Base-by-base conservation (phyloP, 2,888 invertebrate species). In the Diaprepes abbreviatus region DNA sequence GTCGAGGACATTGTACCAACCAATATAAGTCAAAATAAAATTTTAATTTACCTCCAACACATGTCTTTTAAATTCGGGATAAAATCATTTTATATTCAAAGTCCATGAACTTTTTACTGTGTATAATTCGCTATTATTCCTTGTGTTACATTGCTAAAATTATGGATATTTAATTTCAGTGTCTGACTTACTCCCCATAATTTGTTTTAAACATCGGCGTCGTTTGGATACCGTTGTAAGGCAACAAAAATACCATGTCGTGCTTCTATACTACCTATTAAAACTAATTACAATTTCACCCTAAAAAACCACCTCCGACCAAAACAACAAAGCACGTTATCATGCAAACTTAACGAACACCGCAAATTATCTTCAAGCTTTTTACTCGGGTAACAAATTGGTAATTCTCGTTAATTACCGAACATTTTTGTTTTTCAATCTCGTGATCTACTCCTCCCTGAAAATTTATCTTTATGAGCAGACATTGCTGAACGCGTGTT, bases 371-470 rank as follows among this genome's bases (percentile, higher is more conserved):
- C 43, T 21, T n/a, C 9, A 17, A 10, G 24, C 28, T 24, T 58
- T 58, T 43, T 58, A 4, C 35, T 43, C 17, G 28, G 36, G 40
- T 43, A 58, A 28, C 58, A 40, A 58, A 58, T 58, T 31, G 58
- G 58, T 58, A 58, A 58, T 58, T 43, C 58, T 58, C 31, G 58
- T 28, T 40, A 58, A 58, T 58, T 58, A 58, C 12, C n/a, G 7
- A 28, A 28, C 43, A 24, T 36, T 58, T 58, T 58, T 58, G 40
- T 57, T 57, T 31, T 17, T 43, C 12, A 43, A 38, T 40, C 43
- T 58, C 58, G 58, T 58, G 58, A 58, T 43, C 40, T 58, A 58
- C 58, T 14, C 58, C 58, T 43, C 58, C 58, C 43, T 31, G 28
- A 31, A 58, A 58, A 58, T 58, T 19, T 35, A 12, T 12, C 24